Percentiles rank a stretch among this genome's conserved stretches.
Conservation (phyloP, 2,888 invertebrate species). For the Panopea generosa region DNA sequence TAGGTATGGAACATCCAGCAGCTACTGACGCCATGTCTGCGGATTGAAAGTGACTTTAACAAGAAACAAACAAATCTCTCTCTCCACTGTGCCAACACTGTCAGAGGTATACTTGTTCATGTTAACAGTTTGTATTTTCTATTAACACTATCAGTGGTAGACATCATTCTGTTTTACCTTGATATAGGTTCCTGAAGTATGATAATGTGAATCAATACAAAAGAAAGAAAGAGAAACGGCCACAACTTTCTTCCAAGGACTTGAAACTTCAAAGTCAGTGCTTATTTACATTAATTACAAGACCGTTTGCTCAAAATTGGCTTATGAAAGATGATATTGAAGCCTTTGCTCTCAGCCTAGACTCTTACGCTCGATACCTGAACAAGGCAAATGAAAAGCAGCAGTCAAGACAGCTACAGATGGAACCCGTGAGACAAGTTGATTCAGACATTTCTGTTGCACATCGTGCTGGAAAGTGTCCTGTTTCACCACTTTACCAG, state of each 20-base stretch:
- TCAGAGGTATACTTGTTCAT: too few species aligned
- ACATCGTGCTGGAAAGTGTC: neutral
- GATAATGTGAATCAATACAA: neutral
- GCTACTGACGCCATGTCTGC: too few species aligned
- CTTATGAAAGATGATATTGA: neutral
- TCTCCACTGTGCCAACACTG: too few species aligned
- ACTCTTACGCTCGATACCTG: constrained; percentile 27
- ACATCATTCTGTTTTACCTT: too few species aligned
- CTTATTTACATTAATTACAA: neutral
- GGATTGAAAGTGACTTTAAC: too few species aligned
- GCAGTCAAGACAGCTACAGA: neutral
- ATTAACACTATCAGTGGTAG: too few species aligned
- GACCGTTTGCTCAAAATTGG: neutral
- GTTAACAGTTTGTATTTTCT: too few species aligned
- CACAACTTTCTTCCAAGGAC: neutral
- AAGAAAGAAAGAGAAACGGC: constrained; percentile 6
- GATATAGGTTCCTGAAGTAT: neutral
- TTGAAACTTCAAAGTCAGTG: neutral
- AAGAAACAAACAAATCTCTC: too few species aligned
- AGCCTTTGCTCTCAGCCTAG: constrained; percentile 1
- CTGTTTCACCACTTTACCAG: neutral
- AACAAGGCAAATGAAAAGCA: constrained; percentile 24
- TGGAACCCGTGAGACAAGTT: neutral
- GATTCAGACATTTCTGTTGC: neutral
- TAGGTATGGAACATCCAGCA: too few species aligned